A percentile compares a stretch with the other conserved stretches of the same genome.
phyloP scores from a whole-genome alignment of 2,888 invertebrate species.

The Gasteruption jaculator region DNA sequence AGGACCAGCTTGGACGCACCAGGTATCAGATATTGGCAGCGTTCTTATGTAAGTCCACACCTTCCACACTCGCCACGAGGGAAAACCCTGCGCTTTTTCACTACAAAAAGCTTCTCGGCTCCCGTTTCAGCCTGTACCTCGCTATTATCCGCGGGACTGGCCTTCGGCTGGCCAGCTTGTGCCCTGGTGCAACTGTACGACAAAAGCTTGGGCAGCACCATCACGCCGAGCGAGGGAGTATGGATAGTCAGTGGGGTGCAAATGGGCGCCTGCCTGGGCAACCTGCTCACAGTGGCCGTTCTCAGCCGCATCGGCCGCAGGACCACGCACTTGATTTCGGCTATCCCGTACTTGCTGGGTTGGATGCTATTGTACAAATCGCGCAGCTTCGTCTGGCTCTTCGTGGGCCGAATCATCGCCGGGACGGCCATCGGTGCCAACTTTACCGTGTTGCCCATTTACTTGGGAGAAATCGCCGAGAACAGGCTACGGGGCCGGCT shows the following conservation, averaged over 20 bases:
- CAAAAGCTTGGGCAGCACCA: constrained; percentile 2
- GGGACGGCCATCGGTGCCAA: constrained; percentile 21
- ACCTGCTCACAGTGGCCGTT: constrained; percentile 17
- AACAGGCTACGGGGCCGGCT: constrained; percentile 24
- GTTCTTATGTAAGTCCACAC: too few relatives aligned
- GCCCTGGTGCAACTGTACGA: constrained; percentile 11
- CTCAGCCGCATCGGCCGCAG: constrained; percentile 26
- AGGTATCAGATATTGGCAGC: too few relatives aligned
- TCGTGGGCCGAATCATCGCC: constrained; percentile 21
- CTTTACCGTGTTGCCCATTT: constrained; percentile 19
- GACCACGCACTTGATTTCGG: constrained; percentile 18
- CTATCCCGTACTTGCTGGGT: constrained; percentile 15
- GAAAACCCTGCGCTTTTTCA: background rate
- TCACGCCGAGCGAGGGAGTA: constrained; percentile 14
- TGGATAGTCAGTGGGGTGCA: constrained; percentile 19
- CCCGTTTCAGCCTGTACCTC: constrained; percentile 21
- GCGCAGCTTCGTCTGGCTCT: constrained; percentile 14
- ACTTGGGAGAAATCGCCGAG: constrained; percentile 27
- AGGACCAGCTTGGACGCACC: too few relatives aligned
- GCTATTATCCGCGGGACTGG: constrained; percentile 12
- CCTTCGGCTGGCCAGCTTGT: constrained; percentile 18
- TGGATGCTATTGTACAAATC: constrained; percentile 21
- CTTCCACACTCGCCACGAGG: too few relatives aligned
- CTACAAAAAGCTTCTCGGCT: too few relatives aligned
- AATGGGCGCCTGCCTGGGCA: constrained; percentile 25